phyloP scores from a whole-genome alignment of 2,888 invertebrate species.

The Cacoxenus indagator region DNA sequence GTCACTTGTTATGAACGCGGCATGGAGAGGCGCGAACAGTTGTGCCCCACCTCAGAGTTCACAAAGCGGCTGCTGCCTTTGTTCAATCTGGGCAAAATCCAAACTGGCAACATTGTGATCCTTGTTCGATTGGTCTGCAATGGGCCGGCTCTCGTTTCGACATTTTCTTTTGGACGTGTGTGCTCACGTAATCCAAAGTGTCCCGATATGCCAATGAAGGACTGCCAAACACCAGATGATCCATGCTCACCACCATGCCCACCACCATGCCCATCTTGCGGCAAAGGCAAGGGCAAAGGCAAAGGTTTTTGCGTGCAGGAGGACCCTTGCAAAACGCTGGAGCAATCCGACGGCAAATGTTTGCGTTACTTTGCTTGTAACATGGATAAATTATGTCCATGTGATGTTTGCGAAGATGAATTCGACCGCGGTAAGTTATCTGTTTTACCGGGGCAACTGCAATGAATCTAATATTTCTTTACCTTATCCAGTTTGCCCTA shows the following conservation, averaged over 20 bases:
- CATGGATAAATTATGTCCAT: slow-evolving; percentile 58
- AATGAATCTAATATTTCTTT: not conserved
- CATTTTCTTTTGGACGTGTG: slow-evolving; percentile 57
- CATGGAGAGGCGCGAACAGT: slow-evolving; percentile 53
- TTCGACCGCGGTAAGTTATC: slow-evolving; percentile 58
- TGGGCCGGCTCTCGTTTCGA: slow-evolving; percentile 65
- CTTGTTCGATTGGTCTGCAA: slow-evolving; percentile 67
- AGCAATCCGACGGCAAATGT: slow-evolving; percentile 35
- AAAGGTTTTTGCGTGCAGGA: slow-evolving; percentile 35
- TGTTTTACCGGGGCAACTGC: not conserved
- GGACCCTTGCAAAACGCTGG: slow-evolving; percentile 44
- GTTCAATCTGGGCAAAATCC: slow-evolving; percentile 60
- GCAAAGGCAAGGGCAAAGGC: slow-evolving; percentile 40
- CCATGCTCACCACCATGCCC: slow-evolving; percentile 1
- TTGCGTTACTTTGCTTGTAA: slow-evolving; percentile 65
- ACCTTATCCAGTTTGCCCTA: not conserved
- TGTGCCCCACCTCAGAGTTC: slow-evolving; percentile 63
- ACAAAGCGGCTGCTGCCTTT: slow-evolving; percentile 65
- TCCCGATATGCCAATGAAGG: slow-evolving; percentile 16
- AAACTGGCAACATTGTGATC: slow-evolving; percentile 67
- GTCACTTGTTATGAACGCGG: slow-evolving; percentile 56
- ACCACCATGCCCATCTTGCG: slow-evolving; percentile 14
- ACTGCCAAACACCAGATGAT: not conserved
- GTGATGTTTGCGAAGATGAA: slow-evolving; percentile 63
- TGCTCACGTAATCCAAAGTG: slow-evolving; percentile 54